Evolutionary conservation across 2,888 invertebrate species (phyloP), one percentile per base, ranked within the genome.

Genomic region (Cotesia congregata): DNA sequence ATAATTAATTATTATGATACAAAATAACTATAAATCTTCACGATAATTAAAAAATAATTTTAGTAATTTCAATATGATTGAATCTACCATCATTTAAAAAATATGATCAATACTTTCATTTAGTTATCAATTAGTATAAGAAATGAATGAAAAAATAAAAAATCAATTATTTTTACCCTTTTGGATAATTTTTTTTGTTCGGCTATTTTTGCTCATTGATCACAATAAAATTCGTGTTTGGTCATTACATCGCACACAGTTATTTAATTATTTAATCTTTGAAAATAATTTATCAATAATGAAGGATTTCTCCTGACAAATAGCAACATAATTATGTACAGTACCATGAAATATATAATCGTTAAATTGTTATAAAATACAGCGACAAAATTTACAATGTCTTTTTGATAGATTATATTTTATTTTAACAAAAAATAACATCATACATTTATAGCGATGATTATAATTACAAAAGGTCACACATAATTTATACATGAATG

Each of bases 251-350:
- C 38, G 61, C 15, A 71, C 12, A 65, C 20, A 65, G 38, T 30
- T 12, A 65, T 65, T 65, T 65, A 38, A 65, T 65, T 65, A 71
- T 71, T 39, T 39, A 15, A 39, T 39, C n/a, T 61, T 61, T 71
- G 61, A 30, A 61, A 59, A 71, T 61, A 71, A 71, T 61, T 71
- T 60, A 61, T n/a, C 20, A 59, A 60, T 59, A 59, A 71, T 15
- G 71, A 61, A 15, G 38, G 39, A 38, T 60, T 60, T 61, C 71
- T 62, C 71, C 15, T 62, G 61, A 71, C 71, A 39, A 71, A 71
- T 61, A 71, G 61, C 59, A 62, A 71, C 61, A n/a, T 39, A 30
- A 71, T 71, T 71, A 61, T 12, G 38, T n/a, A 15, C 71, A 71
- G 39, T 71, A 61, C 71, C 62, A 71, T 61, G 60, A 71, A 39